Conservation (phyloP, 2,113 vertebrate species). For the Oryzias woworae region DNA sequence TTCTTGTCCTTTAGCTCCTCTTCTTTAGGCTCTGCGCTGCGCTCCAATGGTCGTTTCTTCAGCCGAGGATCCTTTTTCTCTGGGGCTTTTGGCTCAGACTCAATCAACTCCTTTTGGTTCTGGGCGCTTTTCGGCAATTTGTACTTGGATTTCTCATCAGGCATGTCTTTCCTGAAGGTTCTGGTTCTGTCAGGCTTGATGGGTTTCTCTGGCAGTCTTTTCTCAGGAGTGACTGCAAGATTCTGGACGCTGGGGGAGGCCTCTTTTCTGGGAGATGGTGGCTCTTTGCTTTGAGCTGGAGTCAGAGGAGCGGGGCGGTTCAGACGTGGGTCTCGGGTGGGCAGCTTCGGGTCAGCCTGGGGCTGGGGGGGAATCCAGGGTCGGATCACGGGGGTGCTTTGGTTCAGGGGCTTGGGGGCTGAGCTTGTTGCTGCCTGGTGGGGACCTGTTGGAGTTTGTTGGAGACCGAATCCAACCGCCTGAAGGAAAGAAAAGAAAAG, state of each 20-base stretch:
- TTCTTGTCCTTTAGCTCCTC: constrained; percentile 80
- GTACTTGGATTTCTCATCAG: constrained; percentile 82
- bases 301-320: constrained; percentile 76
- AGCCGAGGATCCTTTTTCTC: constrained; percentile 92
- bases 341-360: constrained; percentile 76
- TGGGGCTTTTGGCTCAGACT: constrained; percentile 74
- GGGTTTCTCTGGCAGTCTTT: constrained; percentile 78
- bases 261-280: constrained; percentile 80
- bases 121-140: constrained; percentile 83
- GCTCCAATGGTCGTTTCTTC: constrained; percentile 87
- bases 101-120: constrained; percentile 78
- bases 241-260: constrained; percentile 47
- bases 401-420: constrained; percentile 60
- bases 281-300: constrained; percentile 82
- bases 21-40: constrained; percentile 80
- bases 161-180: constrained; percentile 77
- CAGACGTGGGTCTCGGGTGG: constrained; percentile 90
- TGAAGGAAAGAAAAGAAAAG: constrained; percentile 28
- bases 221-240: constrained; percentile 69
- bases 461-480: constrained; percentile 62
- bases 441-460: constrained; percentile 1
- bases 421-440: neutral
- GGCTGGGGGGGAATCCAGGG: constrained; percentile 80
- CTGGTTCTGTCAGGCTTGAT: constrained; percentile 81
- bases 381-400: constrained; percentile 76